phyloP scores from a whole-genome alignment of 1,140 invertebrate genomes.

The Pachyrhynchus sulphureomaculatus region DNA sequence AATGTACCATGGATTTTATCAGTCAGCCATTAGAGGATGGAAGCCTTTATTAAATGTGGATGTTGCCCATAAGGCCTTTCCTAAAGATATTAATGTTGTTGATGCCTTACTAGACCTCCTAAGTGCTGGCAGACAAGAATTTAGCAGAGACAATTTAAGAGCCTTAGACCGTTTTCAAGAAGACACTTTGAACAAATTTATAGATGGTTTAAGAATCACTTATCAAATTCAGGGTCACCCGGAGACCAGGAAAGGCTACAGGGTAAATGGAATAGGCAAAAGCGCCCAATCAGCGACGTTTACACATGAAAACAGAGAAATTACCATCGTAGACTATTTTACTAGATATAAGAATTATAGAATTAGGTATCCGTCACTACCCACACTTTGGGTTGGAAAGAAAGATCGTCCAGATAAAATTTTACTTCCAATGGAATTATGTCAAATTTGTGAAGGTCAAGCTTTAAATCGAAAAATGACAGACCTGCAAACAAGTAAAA shows the following conservation, averaged over 20 bases:
- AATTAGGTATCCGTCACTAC: constrained; percentile 59
- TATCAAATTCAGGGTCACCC: constrained; percentile 55
- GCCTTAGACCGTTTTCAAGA: not conserved
- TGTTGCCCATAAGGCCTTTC: constrained; percentile 62
- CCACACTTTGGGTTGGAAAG: constrained; percentile 63
- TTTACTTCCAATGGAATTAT: constrained; percentile 63
- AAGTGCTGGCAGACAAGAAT: not conserved
- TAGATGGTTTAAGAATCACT: constrained; percentile 42
- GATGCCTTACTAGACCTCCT: constrained; percentile 47
- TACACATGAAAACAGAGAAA: constrained; percentile 41
- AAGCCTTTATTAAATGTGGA: constrained; percentile 75
- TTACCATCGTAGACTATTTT: constrained; percentile 59
- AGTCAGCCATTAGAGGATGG: constrained; percentile 72
- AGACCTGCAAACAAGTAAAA: constrained; percentile 61
- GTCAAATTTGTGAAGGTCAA: constrained; percentile 62
- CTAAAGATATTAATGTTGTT: constrained; percentile 47
- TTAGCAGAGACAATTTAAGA: not conserved
- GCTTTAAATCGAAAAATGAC: constrained; percentile 55
- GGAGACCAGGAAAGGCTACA: constrained; percentile 52
- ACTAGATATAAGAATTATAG: constrained; percentile 48
- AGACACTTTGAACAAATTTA: constrained; percentile 32
- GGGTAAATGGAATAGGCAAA: constrained; percentile 55
- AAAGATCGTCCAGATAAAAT: constrained; percentile 52
- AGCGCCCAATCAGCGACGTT: constrained; percentile 51
- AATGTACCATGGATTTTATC: constrained; percentile 72